Base-by-base conservation (phyloP, 2,888 invertebrate genomes). In the Blera fallax region DNA sequence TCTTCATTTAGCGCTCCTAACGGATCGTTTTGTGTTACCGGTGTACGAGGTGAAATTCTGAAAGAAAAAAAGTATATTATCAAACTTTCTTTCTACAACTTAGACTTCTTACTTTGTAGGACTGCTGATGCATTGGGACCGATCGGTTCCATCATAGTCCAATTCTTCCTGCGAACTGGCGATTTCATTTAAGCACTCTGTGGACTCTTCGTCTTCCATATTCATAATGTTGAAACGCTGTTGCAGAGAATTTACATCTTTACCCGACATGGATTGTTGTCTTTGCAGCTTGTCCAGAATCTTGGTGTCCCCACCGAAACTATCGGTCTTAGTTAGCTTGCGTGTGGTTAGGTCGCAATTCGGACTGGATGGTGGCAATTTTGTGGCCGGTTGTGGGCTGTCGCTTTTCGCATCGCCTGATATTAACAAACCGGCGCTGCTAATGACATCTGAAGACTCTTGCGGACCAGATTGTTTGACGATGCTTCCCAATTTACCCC, bases 11-110 rank as follows among this genome's bases (percentile, higher is more conserved):
- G 93, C 3, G 98, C 97, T 5, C 98, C 98, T 21, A 98, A 93
- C 0, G 98, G 98, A 93, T 98, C 98, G 91, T 98, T 97, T 90
- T 97, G 95, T 0, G 98, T 96, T 0, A 98, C 97, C 0, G 97
- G 96, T 2, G 97, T 97, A 74, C 97, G 94, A 37, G 95, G 95
- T 0, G 96, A 95, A 58, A 95, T 92, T 89, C 95, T 95, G 60
- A 45, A 60, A 65, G 16, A 8, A 52, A 29, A 40, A 69, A 24
- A 18, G 54, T 37, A 40, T 10, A 4, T 3, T 3, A n/a, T 37
- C 11, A 11, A 37, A 11, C 11, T 37, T 2, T 4, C 3, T 37
- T 11, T n/a, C n/a, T 1, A n/a, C 14, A 54, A 11, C 5, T 10
- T 2, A 7, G 24, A 8, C 0, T 11, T 60, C 4, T 88, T 78